Conservation (phyloP, 2,888 invertebrate species). For the Toxonevra muliebris region DNA sequence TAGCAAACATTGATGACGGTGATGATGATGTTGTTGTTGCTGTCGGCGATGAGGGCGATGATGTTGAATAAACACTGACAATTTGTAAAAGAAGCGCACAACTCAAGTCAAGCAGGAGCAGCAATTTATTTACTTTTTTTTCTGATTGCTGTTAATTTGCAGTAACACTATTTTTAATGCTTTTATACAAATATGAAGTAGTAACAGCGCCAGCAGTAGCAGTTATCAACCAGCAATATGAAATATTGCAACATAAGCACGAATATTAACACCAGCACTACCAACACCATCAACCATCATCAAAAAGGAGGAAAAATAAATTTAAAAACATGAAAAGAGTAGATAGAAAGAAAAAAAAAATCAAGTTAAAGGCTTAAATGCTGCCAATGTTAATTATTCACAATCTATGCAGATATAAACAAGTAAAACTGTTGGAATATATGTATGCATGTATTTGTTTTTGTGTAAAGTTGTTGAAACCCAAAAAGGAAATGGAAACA, state of each 20-base stretch:
- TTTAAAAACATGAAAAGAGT: not conserved
- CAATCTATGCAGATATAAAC: no score
- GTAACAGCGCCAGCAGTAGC: not conserved
- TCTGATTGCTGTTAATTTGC: slow-evolving; percentile 16
- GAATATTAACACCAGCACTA: not conserved
- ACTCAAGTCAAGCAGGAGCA: not conserved
- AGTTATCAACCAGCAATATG: not conserved
- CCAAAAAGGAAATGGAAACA: not conserved
- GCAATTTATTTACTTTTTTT: slow-evolving; percentile 9
- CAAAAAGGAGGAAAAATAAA: not conserved
- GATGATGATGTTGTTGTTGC: not conserved
- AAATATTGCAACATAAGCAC: not conserved
- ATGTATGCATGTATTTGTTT: no score
- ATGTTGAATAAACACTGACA: slow-evolving; percentile 14
- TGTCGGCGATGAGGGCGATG: not conserved
- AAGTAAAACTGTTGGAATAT: no score
- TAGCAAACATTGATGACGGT: slow-evolving; percentile 8
- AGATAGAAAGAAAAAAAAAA: not conserved
- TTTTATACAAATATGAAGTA: not conserved
- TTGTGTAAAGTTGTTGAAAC: not conserved
- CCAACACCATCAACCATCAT: not conserved
- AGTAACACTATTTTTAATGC: slow-evolving; percentile 3
- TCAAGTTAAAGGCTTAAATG: slow-evolving; percentile 17
- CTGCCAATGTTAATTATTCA: slow-evolving; percentile 6
- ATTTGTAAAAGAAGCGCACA: not conserved